Conservation (phyloP, 2,888 invertebrate species). For the Ennomos quercinarius region DNA sequence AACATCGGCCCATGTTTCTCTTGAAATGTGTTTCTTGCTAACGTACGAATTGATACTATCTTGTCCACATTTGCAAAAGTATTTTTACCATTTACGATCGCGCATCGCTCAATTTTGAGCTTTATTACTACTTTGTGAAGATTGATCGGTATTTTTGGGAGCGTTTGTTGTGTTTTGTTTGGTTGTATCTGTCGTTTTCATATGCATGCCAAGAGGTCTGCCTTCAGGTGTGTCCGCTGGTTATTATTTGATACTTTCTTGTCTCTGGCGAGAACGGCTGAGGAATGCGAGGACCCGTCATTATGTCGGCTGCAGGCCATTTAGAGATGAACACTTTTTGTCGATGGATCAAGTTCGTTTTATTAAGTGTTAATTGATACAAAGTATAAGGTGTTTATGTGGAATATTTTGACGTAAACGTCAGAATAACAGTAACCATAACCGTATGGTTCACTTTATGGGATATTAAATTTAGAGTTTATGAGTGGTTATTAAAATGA, state of each 20-base stretch:
- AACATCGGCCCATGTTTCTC: slow-evolving; percentile 80
- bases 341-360: slow-evolving; percentile 43
- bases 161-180: slow-evolving; percentile 42
- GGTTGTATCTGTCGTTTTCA: slow-evolving; percentile 69
- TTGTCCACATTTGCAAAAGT: slow-evolving; percentile 64
- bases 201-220: slow-evolving; percentile 77
- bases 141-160: slow-evolving; percentile 36
- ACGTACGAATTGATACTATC: slow-evolving; percentile 80
- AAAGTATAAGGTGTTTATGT: slow-evolving; percentile 36
- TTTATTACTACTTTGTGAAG: slow-evolving; percentile 46
- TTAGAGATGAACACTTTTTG: slow-evolving; percentile 50
- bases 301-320: slow-evolving; percentile 56
- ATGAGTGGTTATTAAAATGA: background rate
- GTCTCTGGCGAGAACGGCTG: slow-evolving; percentile 60
- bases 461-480: slow-evolving; percentile 1
- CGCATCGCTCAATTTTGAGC: slow-evolving; percentile 47
- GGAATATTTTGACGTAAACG: slow-evolving; percentile 31
- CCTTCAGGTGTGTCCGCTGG: slow-evolving; percentile 80
- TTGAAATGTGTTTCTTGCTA: slow-evolving; percentile 85
- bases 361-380: slow-evolving; percentile 54
- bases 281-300: slow-evolving; percentile 59
- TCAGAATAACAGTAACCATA: slow-evolving; percentile 13
- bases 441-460: slow-evolving; percentile 8
- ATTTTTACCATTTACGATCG: slow-evolving; percentile 47
- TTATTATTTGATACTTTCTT: slow-evolving; percentile 85